Evolutionary conservation across 1,140 invertebrate species (phyloP).

Genomic region (Nilaparvata lugens): DNA sequence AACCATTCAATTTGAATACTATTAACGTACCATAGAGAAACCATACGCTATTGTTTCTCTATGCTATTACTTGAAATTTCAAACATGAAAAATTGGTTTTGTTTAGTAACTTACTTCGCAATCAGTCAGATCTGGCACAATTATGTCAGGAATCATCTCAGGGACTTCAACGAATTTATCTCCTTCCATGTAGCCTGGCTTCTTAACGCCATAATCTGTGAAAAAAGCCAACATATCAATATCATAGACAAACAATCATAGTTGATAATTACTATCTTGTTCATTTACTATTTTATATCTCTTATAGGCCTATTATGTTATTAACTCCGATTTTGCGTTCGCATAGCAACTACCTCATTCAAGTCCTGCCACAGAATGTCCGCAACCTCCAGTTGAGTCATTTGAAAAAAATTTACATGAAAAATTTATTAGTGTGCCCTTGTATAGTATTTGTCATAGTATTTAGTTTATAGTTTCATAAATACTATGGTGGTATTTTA

Average conservation of each 20-base stretch:
- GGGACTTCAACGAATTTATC: conserved; percentile 53
- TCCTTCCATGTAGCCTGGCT: conserved; percentile 43
- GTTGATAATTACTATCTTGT: not conserved
- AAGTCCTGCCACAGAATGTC: no score
- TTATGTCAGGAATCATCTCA: conserved; percentile 87
- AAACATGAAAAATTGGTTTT: conserved; percentile 2
- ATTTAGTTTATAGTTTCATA: no score
- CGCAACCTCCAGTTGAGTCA: no score
- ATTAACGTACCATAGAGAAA: conserved; percentile 41
- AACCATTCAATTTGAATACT: not conserved
- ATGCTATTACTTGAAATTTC: no score
- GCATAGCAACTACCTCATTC: not conserved
- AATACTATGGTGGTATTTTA: no score
- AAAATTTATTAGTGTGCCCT: no score
- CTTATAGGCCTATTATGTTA: not conserved
- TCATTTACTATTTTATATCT: conserved; percentile 6
- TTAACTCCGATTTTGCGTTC: not conserved
- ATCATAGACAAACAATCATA: not conserved
- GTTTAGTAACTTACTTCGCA: conserved; percentile 43
- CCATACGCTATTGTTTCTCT: no score
- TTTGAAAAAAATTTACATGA: no score
- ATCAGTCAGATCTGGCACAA: conserved; percentile 79
- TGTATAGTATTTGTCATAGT: no score
- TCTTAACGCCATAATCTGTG: conserved; percentile 53
- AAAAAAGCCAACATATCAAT: conserved; percentile 21